A percentile compares a stretch with the other conserved stretches of the same genome.
phyloP scores from a whole-genome alignment of 2,797 vertebrate genomes.

The Micropoecilia bifurca region DNA sequence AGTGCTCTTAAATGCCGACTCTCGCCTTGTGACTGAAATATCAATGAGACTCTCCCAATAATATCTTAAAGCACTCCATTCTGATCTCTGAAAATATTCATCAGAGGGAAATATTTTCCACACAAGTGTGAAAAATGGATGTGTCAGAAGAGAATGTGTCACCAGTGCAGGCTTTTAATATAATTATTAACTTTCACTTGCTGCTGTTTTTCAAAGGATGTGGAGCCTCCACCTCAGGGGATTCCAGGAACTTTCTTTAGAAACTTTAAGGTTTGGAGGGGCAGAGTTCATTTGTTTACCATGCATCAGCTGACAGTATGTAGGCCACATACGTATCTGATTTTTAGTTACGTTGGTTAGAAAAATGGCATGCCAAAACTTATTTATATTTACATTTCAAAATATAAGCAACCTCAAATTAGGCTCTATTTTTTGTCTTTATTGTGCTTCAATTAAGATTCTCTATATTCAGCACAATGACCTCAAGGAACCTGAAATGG shows the following conservation, averaged over 20 bases:
- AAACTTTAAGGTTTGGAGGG: background rate
- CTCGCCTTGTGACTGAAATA: slow-evolving; percentile 57
- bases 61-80: slow-evolving; percentile 51
- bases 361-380: background rate
- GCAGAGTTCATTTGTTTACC: background rate
- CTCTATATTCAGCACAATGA: background rate
- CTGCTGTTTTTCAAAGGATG: slow-evolving; percentile 56
- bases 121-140: slow-evolving; percentile 62
- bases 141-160: slow-evolving; percentile 70
- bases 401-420: too few species aligned
- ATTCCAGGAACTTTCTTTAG: background rate
- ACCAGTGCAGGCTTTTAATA: slow-evolving; percentile 65
- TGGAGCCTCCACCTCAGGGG: background rate
- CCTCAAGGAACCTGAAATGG: background rate
- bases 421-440: background rate
- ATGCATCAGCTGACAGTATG: background rate
- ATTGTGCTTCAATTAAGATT: background rate
- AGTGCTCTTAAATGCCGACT: slow-evolving; percentile 66
- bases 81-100: slow-evolving; percentile 64
- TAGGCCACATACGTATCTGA: background rate
- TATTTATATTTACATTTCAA: background rate
- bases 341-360: background rate
- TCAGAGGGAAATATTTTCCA: slow-evolving; percentile 55
- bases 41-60: slow-evolving; percentile 57
- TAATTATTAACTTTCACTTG: slow-evolving; percentile 74